Evolutionary conservation across 2,797 vertebrate species (phyloP).

Genomic region (Anguilla megastoma): DNA sequence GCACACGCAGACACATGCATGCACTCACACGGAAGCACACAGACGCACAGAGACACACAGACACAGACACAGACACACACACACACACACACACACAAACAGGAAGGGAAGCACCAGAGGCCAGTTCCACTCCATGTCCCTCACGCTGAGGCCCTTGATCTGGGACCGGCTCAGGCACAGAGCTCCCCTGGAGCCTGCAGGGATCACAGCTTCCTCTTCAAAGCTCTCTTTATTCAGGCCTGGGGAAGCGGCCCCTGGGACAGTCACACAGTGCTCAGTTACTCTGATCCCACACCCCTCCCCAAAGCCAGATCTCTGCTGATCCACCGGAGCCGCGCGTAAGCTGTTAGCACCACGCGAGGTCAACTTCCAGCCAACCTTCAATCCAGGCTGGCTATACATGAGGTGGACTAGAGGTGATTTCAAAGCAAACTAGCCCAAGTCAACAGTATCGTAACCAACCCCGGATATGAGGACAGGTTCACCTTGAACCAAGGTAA

Average conservation of each 20-base stretch:
- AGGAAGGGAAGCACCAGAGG: background rate
- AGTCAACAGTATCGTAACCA: background rate
- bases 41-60: background rate
- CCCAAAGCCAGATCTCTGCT: background rate
- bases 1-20: background rate
- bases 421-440: background rate
- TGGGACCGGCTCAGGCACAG: background rate
- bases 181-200: background rate
- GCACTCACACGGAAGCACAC: background rate
- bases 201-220: background rate
- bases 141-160: constrained; percentile 6
- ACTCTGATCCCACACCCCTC: background rate
- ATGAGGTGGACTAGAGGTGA: background rate
- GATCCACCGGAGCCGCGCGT: background rate
- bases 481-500: constrained; percentile 8
- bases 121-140: background rate
- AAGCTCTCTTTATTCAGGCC: background rate
- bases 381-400: background rate
- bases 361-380: background rate
- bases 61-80: background rate
- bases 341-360: background rate
- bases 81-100: background rate
- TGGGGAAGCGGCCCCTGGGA: background rate
- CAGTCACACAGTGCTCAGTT: background rate
- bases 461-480: background rate